Percentiles rank a stretch among this genome's conserved stretches.
phyloP scores from a whole-genome alignment of 2,113 vertebrate species.

The Myxocyprinus asiaticus region DNA sequence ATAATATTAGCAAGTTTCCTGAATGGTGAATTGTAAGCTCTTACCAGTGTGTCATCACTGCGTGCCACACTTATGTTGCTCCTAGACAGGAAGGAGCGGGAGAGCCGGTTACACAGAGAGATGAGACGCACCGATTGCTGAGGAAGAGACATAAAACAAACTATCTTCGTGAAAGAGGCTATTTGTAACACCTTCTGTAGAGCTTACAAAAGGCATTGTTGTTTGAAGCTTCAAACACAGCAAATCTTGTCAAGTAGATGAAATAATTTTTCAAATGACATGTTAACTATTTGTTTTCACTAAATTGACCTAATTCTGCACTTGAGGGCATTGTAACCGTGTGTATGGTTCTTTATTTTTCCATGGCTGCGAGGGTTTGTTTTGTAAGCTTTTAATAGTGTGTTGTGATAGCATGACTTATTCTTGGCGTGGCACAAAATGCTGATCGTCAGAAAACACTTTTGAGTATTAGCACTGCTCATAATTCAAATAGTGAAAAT shows the following conservation, averaged over 20 bases:
- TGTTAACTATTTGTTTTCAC: not conserved
- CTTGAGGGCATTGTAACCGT: not conserved
- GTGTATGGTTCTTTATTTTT: not conserved
- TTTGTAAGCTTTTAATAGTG: not conserved
- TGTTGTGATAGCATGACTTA: not conserved
- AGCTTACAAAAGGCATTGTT: not conserved
- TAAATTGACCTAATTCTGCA: not conserved
- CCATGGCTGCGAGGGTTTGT: conserved; percentile 7
- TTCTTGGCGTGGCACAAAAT: not conserved
- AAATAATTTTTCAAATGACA: not conserved
- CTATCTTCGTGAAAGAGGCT: not conserved
- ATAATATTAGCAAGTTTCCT: not conserved
- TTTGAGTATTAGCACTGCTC: too few relatives aligned
- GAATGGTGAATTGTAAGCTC: conserved; percentile 46
- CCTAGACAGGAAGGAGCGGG: conserved; percentile 95
- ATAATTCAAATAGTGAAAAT: not conserved
- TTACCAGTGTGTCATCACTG: conserved; percentile 97
- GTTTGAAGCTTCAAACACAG: conserved; percentile 11
- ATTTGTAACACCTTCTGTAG: not conserved
- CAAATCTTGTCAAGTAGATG: not conserved
- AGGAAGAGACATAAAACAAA: conserved; percentile 49
- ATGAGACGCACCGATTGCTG: conserved; percentile 99
- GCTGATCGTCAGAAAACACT: not conserved
- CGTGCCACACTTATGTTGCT: conserved; percentile 96
- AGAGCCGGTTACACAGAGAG: conserved; percentile 97